Evolutionary conservation across 2,113 vertebrate genomes (phyloP), one percentile per base, ranked within the genome.

Genomic region (Ardeotis arabs): DNA sequence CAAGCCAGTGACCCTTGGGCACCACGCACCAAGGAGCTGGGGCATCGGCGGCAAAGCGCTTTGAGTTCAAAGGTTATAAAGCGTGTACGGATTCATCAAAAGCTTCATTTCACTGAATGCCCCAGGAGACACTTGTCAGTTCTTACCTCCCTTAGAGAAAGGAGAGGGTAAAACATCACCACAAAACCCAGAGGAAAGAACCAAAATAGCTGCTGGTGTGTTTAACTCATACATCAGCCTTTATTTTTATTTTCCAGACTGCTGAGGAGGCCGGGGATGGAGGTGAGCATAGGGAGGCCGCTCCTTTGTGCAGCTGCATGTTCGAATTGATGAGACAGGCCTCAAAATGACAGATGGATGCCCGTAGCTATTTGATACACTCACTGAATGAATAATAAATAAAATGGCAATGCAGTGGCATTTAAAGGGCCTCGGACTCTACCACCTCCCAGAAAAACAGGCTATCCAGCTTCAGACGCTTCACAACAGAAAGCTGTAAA

Each of bases 321-420:
- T 79, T 95, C 12, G 3, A 82, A 95, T 87, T 92, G 84, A 90
- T 84, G 77, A 89, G 77, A 75, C 59, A 81, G 89, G 60, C 70
- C 86, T 89, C 86, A 78, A 31, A 87, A 72, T 84, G 93, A 94
- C 77, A 94, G 90, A 95, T 91, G 58, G 69, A 56, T 72, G 92
- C 90, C 96, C 84, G 70, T 55, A 94, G 93, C 92, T 84, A 39
- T 93, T 95, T 76, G 89, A 92, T 92, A 91, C 83, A 78, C 76
- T 92, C 86, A 50, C 94, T 20, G 76, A 75, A 96, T 92, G 73
- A 96, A 95, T 95, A 93, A 96, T 87, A 96, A 90, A 96, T 88
- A 93, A 79, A 90, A 93, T 72, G 25, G 77, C 84, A 84, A 90
- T 31, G 74, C 84, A 68, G 56, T 64, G 49, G 79, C 64, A 92